Evolutionary conservation across 2,797 vertebrate species (phyloP), one percentile per base, ranked within the genome.

Genomic region (Pogonophryne albipinna): DNA sequence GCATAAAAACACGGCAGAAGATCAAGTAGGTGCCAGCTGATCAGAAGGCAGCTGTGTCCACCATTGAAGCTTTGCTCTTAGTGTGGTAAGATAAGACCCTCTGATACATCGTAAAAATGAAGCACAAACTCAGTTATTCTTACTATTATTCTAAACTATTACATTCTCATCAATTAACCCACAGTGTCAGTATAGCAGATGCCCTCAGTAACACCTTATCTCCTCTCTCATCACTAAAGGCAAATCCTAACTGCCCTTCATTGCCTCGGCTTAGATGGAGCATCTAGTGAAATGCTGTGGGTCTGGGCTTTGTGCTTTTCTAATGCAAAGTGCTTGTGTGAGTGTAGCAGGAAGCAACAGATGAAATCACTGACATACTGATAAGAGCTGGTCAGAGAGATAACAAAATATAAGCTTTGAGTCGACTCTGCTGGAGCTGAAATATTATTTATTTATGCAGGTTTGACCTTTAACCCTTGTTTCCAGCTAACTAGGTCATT

Each of bases 281-380:
- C 70, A 82, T 88, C 76, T 86, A 88, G 65, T 87, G 88, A 92
- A 89, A 92, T 85, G 49, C 17, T 5, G 16, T 8, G 16, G 19
- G 69, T 45, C 47, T 10, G n/a, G n/a, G 23, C 59, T 65, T 45
- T 49, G 65, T 71, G 64, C 38, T 78, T 86, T 83, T 88, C 83
- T 65, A 85, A 93, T 94, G 91, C 90, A 94, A 94, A 91, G 56
- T 44, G 12, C 75, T 72, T 57, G 59, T 76, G 80, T 79, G 56
- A 52, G 63, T 41, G 9, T 2, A 86, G 71, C 82, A 84, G 85
- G 88, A 92, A 90, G 79, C 47, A 0, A 59, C 17, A 53, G 71
- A 77, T 81, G n/a, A 76, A 83, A 80, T 81, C 69, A 41, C 63
- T 44, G 73, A 83, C 77, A 3, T 53, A 16, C 51, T 66, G 91